Conservation (phyloP, 2,888 invertebrate genomes). For the Augochlorella aurata region DNA sequence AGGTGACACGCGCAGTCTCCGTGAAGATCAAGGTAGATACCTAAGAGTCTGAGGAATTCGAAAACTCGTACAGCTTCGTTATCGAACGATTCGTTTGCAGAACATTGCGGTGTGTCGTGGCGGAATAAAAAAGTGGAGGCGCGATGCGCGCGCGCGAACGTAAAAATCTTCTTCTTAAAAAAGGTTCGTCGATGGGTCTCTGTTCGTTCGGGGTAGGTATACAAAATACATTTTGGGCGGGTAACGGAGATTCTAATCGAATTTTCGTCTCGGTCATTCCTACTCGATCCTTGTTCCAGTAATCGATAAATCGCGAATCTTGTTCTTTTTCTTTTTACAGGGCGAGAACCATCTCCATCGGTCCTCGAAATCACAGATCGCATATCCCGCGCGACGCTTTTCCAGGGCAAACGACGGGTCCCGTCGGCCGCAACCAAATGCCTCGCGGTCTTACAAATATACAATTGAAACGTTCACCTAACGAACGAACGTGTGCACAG, state of each 20-base stretch:
- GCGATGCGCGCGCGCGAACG: conserved; percentile 1
- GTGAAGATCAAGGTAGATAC: neutral
- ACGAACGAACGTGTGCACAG: conserved; percentile 5
- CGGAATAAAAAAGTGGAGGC: neutral
- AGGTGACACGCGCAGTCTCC: neutral
- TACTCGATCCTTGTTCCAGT: conserved; percentile 13
- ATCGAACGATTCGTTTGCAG: neutral
- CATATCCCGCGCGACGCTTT: conserved; percentile 58
- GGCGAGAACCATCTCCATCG: conserved; percentile 34
- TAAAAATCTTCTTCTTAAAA: conserved; percentile 35
- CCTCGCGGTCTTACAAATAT: neutral
- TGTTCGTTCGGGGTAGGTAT: conserved; percentile 20
- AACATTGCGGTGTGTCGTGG: neutral
- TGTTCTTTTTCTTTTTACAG: neutral
- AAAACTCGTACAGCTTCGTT: neutral
- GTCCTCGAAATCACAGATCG: conserved; percentile 71
- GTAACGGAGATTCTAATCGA: neutral
- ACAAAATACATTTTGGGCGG: conserved; percentile 39
- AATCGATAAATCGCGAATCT: conserved; percentile 1
- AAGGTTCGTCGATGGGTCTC: conserved; percentile 14
- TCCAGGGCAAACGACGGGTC: conserved; percentile 18
- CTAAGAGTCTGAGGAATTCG: neutral
- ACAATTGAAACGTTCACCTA: conserved; percentile 22
- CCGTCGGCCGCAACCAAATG: conserved; percentile 21
- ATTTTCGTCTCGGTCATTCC: neutral